phyloP scores from a whole-genome alignment of 2,113 vertebrate genomes.

The Hydrolagus affinis region DNA sequence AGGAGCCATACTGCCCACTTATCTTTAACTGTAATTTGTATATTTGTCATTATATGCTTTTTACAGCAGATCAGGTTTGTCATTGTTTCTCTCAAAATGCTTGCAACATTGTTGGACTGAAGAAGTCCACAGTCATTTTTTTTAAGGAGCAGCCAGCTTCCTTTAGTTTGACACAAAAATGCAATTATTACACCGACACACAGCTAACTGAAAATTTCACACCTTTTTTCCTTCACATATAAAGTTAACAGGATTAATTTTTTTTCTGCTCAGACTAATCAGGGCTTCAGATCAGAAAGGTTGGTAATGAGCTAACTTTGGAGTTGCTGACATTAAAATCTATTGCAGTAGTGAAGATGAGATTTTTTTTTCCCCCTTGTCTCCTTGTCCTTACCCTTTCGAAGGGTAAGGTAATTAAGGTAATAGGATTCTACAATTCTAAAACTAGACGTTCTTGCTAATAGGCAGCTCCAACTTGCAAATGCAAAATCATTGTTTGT shows the following conservation, averaged over 20 bases:
- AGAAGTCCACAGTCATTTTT: not conserved
- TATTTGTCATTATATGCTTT: constrained; percentile 16
- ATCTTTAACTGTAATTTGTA: not conserved
- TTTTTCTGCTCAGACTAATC: constrained; percentile 75
- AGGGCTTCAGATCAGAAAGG: constrained; percentile 73
- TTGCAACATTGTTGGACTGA: not conserved
- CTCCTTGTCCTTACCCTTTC: constrained; percentile 27
- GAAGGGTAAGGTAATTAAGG: constrained; percentile 31
- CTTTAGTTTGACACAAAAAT: constrained; percentile 80
- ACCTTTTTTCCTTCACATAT: constrained; percentile 68
- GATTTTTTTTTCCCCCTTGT: not conserved
- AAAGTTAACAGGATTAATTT: constrained; percentile 73
- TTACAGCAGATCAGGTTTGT: not conserved
- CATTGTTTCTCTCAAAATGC: not conserved
- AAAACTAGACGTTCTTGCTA: constrained; percentile 18
- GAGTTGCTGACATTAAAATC: constrained; percentile 74
- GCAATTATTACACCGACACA: constrained; percentile 80
- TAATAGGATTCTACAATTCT: constrained; percentile 30
- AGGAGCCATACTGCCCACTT: not conserved
- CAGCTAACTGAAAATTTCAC: constrained; percentile 81
- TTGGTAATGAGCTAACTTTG: constrained; percentile 82
- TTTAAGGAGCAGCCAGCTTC: constrained; percentile 60
- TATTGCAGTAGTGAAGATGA: constrained; percentile 3
- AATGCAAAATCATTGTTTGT: not conserved
- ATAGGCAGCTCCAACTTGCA: constrained; percentile 15